A percentile compares a stretch with the other conserved stretches of the same genome.
These are phyloP conservation scores for Caenorhabditis tropicalis DNA, from an alignment of 1,140 invertebrate genomes.

Conservation along the genomic window DNA sequence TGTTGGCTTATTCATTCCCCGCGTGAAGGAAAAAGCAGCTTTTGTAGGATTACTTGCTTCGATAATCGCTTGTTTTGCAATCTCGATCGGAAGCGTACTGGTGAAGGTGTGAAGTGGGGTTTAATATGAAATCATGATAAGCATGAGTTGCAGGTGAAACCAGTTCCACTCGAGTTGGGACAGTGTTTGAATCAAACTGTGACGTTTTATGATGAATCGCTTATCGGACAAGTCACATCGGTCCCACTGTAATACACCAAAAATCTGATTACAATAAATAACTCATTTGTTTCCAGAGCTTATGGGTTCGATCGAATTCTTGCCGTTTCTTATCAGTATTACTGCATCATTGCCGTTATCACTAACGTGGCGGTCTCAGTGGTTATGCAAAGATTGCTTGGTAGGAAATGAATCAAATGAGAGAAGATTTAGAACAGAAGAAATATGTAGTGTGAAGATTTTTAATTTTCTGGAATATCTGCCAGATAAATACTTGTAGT, in stretches of 20 bases:
- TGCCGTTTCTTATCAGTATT: constrained; percentile 49
- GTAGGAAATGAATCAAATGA: background rate
- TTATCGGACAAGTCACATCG: background rate
- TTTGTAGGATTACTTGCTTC: constrained; percentile 54
- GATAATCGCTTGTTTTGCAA: constrained; percentile 50
- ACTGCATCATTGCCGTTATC: constrained; percentile 47
- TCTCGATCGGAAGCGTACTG: constrained; percentile 38
- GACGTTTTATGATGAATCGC: background rate
- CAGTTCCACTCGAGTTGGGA: background rate
- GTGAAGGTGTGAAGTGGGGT: background rate
- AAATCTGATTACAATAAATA: background rate
- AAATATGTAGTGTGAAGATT: too few species aligned
- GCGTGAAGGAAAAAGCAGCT: constrained; percentile 57
- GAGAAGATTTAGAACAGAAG: background rate
- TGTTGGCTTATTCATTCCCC: constrained; percentile 62
- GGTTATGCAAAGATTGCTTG: background rate
- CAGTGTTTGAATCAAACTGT: background rate
- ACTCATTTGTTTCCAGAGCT: background rate
- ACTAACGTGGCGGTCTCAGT: background rate
- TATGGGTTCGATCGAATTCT: background rate
- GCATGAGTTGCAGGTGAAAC: constrained; percentile 4
- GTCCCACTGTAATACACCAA: background rate
- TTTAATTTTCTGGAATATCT: too few species aligned
- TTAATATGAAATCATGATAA: background rate
- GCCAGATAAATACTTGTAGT: too few species aligned